phyloP scores from a whole-genome alignment of 2,797 vertebrate genomes.

The Toxotes lorentzi region DNA sequence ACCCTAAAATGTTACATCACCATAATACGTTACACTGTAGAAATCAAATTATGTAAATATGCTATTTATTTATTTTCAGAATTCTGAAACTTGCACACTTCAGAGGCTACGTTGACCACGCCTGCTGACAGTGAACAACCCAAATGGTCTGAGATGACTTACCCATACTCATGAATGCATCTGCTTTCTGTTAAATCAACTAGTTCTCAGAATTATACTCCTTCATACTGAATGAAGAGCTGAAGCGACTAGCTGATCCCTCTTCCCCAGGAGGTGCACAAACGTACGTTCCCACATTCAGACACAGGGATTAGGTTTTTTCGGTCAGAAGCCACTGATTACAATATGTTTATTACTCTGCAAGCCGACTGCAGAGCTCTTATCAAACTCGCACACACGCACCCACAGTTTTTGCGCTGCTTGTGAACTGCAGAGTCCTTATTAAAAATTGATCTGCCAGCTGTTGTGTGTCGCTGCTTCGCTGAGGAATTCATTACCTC shows the following conservation, averaged over 20 bases:
- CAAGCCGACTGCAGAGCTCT: constrained; percentile 65
- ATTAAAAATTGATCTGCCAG: constrained; percentile 87
- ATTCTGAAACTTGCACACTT: neutral
- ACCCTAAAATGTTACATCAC: neutral
- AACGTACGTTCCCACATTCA: constrained; percentile 23
- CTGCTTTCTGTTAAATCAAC: constrained; percentile 4
- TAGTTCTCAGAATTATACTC: constrained; percentile 34
- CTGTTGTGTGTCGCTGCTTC: constrained; percentile 81
- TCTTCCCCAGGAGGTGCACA: constrained; percentile 43
- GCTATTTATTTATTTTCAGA: neutral
- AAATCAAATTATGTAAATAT: neutral
- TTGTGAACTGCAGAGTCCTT: constrained; percentile 80
- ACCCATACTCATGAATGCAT: neutral
- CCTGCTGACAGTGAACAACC: neutral
- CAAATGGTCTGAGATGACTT: neutral
- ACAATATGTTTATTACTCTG: constrained; percentile 80
- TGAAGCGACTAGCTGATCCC: constrained; percentile 23
- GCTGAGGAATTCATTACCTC: constrained; percentile 83
- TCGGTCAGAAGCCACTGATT: constrained; percentile 77
- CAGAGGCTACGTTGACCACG: neutral
- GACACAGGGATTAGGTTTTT: constrained; percentile 68
- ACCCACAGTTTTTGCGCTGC: constrained; percentile 60
- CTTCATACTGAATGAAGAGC: constrained; percentile 15
- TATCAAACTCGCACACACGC: constrained; percentile 70
- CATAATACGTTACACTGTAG: neutral